Evolutionary conservation across 2,888 invertebrate species (phyloP).

Genomic region (Ommatoiulus sabulosus): DNA sequence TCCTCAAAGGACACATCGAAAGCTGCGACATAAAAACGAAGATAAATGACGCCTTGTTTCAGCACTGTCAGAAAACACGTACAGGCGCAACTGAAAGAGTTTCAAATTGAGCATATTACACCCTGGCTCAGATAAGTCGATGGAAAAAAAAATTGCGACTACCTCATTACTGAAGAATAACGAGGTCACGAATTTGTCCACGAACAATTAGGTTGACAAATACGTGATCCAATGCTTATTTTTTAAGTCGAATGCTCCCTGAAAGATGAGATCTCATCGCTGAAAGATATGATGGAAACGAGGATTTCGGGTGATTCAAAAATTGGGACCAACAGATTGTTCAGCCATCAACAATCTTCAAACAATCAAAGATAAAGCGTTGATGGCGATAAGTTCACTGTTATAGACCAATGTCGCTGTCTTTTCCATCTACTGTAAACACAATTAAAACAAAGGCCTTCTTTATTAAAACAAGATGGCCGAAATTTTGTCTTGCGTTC

Average conservation of each 20-base stretch:
- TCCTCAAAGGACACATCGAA: neutral
- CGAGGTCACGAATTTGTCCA: conserved; percentile 1
- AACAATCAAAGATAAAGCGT: too few species aligned
- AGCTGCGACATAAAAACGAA: neutral
- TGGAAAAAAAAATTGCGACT: neutral
- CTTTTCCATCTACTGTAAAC: too few species aligned
- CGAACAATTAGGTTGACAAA: neutral
- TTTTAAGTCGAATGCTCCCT: neutral
- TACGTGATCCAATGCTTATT: neutral
- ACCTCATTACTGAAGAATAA: neutral
- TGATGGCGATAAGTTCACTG: too few species aligned
- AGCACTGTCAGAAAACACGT: neutral
- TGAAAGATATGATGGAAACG: neutral
- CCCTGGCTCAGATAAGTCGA: neutral
- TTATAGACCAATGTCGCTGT: too few species aligned
- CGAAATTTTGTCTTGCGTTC: too few species aligned
- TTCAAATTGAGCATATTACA: neutral
- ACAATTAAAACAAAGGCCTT: too few species aligned
- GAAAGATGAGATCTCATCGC: neutral
- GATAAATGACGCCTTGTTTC: conserved; percentile 16
- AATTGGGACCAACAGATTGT: neutral
- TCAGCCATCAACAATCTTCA: too few species aligned
- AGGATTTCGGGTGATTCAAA: neutral
- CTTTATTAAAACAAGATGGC: too few species aligned
- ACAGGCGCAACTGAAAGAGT: neutral